phyloP scores from a whole-genome alignment of 2,113 vertebrate species.

The Chascanopsetta lugubris region DNA sequence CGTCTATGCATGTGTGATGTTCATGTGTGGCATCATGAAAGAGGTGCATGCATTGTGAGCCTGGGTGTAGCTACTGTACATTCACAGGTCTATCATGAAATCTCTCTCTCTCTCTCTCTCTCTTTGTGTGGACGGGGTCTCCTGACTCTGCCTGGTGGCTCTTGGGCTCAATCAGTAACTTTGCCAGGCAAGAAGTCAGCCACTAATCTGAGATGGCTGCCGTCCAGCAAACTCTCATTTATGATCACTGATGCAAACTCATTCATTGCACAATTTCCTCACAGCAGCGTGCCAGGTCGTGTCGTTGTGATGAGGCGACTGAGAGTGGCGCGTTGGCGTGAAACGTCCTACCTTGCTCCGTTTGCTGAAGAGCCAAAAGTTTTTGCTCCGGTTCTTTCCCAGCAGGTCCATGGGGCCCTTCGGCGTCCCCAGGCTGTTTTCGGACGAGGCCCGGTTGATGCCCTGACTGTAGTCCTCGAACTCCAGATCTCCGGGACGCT shows the following conservation, averaged over 20 bases:
- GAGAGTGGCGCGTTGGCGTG: not conserved
- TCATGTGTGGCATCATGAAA: slow-evolving; percentile 22
- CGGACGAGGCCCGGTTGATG: slow-evolving; percentile 87
- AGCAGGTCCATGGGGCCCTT: slow-evolving; percentile 83
- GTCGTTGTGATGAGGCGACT: not conserved
- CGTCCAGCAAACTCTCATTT: not conserved
- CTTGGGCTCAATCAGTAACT: slow-evolving; percentile 14
- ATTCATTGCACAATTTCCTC: not conserved
- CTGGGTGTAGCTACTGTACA: slow-evolving; percentile 33
- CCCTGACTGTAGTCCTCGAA: slow-evolving; percentile 93
- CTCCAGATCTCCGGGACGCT: slow-evolving; percentile 87
- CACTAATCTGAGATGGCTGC: slow-evolving; percentile 22
- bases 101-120: no score
- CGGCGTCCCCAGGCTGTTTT: slow-evolving; percentile 88
- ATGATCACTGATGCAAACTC: slow-evolving; percentile 1
- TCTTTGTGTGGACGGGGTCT: slow-evolving; percentile 31
- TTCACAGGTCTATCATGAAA: slow-evolving; percentile 35
- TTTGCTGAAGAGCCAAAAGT: slow-evolving; percentile 89
- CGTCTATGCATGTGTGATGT: slow-evolving; percentile 6
- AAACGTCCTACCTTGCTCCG: slow-evolving; percentile 86
- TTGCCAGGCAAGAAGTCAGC: slow-evolving; percentile 11
- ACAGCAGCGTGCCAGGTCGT: not conserved
- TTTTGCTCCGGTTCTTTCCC: slow-evolving; percentile 83
- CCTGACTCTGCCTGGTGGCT: slow-evolving; percentile 27
- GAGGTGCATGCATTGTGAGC: slow-evolving; percentile 58